Base-by-base conservation (phyloP, 2,113 vertebrate species). In the Cichladusa arquata region DNA sequence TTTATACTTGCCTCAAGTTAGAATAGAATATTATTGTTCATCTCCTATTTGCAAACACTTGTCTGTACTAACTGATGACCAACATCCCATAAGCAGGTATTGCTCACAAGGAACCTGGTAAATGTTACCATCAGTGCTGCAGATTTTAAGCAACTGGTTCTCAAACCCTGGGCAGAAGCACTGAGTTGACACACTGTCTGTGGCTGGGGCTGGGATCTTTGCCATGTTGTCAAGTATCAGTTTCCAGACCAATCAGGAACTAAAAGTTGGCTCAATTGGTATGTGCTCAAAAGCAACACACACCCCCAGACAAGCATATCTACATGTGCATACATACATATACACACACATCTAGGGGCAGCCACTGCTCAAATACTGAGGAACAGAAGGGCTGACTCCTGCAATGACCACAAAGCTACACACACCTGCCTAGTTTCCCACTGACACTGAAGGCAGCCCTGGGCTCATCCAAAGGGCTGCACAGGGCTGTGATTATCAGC, bases 1-100 rank as follows among this genome's bases (percentile, higher is more conserved):
- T 25, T 90, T 90, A 77, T 18, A 67, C 25, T 72, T 92, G 64
- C 12, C 72, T 86, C 61, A 83, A 65, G n/a, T 72, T 81, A 83
- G 74, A 78, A 64, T 2, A 81, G 40, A 82, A 58, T 56, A 74
- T 67, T 64, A 84, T 48, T 34, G 47, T 67, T 92, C 25, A 48
- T 67, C 44, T 84, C 65, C 86, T 78, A 86, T n/a, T 74, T 81
- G 86, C 53, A 90, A 86, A 84, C 53, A 53, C 31, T 78, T 78
- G 48, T 23, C 53, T 71, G 47, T 31, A 38, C 42, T 69, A 60
- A 66, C 25, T 38, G 34, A 64, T 74, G 53, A 78, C 60, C 71
- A 58, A 67, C 15, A 38, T 19, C 64, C 62, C 81, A 60, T 42
- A 65, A 54, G 25, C 19, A 88, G 40, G 81, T 56, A 73, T 18